These are phyloP conservation scores for Trissoscelio sp. DNA, from an alignment of 2,888 invertebrate genomes.

Conservation along the genomic window DNA sequence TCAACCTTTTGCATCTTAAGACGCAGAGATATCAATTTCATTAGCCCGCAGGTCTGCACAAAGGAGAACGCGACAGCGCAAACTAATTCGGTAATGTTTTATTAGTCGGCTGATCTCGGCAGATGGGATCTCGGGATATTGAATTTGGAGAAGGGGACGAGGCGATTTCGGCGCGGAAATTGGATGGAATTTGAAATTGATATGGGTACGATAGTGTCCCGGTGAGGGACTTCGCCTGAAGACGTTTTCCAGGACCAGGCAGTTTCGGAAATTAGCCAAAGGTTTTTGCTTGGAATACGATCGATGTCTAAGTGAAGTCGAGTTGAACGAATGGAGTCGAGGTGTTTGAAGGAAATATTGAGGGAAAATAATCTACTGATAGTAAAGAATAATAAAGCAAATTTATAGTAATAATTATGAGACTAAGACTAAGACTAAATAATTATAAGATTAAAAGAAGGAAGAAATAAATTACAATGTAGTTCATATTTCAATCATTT, in stretches of 20 bases:
- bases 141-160: constrained; percentile 46
- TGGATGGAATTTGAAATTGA: constrained; percentile 63
- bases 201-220: constrained; percentile 46
- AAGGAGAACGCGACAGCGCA: constrained; percentile 19
- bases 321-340: constrained; percentile 23
- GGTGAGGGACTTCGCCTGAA: constrained; percentile 27
- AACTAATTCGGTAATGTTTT: constrained; percentile 61
- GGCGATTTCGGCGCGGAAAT: constrained; percentile 56
- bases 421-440: too few relatives aligned
- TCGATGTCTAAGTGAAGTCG: constrained; percentile 20
- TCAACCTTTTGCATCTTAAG: constrained; percentile 8
- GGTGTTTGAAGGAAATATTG: too few relatives aligned
- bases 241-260: constrained; percentile 54
- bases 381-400: too few relatives aligned
- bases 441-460: too few relatives aligned
- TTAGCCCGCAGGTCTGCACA: constrained; percentile 42
- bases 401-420: too few relatives aligned
- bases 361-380: too few relatives aligned
- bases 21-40: constrained; percentile 35
- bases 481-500: too few relatives aligned
- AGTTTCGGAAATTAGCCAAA: constrained; percentile 60
- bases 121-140: constrained; percentile 60
- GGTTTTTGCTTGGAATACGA: constrained; percentile 37
- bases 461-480: too few relatives aligned
- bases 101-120: constrained; percentile 43